A percentile compares a stretch with the other conserved stretches of the same genome.
These are phyloP conservation scores for Triops cancriformis DNA, from an alignment of 1,140 invertebrate genomes.

Conservation along the genomic window DNA sequence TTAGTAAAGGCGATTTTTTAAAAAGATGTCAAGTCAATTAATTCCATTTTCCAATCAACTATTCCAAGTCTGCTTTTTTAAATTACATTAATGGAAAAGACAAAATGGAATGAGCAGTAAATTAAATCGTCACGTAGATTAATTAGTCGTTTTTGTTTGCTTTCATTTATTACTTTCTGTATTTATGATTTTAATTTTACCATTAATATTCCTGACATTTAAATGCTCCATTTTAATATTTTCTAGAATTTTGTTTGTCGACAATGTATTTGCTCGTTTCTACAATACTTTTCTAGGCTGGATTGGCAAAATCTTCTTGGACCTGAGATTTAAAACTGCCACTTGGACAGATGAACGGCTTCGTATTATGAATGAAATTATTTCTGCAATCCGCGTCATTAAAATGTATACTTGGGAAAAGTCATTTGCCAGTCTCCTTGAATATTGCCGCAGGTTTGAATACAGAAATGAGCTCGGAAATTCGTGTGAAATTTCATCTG, in stretches of 20 bases:
- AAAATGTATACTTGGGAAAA: conserved; percentile 38
- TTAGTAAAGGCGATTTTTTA: too few species aligned
- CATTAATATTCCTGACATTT: too few species aligned
- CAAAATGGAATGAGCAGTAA: too few species aligned
- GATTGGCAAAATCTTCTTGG: conserved; percentile 58
- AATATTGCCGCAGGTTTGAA: conserved; percentile 31
- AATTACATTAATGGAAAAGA: too few species aligned
- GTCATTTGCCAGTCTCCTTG: conserved; percentile 35
- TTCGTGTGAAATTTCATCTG: neutral
- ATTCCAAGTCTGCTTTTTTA: too few species aligned
- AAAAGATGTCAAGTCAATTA: too few species aligned
- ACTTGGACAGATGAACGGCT: conserved; percentile 71
- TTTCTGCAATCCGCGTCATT: conserved; percentile 59
- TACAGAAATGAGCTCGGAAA: neutral
- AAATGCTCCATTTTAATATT: too few species aligned
- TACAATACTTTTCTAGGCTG: too few species aligned
- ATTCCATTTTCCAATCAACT: too few species aligned
- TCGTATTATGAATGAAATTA: conserved; percentile 72
- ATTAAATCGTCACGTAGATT: conserved; percentile 28
- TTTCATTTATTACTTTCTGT: neutral
- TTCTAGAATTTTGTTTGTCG: too few species aligned
- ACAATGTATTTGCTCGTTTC: too few species aligned
- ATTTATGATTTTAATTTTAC: too few species aligned
- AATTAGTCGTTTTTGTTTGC: neutral
- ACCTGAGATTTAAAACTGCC: conserved; percentile 50